A percentile compares a stretch with the other conserved stretches of the same genome.
Evolutionary conservation across 2,797 vertebrate species (phyloP).

Genomic region (Dicrostonyx torquatus): DNA sequence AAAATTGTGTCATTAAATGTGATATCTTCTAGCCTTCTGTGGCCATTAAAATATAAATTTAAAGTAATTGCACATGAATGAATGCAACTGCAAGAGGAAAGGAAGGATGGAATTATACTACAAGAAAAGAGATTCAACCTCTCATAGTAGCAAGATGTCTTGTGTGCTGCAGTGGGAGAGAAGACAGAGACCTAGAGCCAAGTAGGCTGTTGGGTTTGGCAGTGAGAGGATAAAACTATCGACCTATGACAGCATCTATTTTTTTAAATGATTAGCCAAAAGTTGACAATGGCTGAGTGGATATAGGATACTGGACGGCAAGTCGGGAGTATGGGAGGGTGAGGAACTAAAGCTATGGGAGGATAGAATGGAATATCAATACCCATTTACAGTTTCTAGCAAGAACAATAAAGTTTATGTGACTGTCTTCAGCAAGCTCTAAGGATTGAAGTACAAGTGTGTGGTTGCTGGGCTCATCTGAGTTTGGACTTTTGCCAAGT

Average conservation of each 20-base stretch:
- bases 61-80: neutral
- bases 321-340: neutral
- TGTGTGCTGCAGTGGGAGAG: neutral
- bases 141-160: neutral
- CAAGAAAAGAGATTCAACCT: neutral
- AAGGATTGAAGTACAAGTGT: neutral
- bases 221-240: neutral
- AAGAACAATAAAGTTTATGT: neutral
- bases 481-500: neutral
- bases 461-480: neutral
- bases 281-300: neutral
- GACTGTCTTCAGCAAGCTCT: neutral
- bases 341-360: neutral
- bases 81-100: neutral
- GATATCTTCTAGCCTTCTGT: neutral
- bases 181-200: neutral
- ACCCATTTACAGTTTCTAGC: neutral
- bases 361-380: neutral
- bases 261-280: neutral
- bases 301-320: neutral
- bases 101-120: neutral
- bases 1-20: neutral
- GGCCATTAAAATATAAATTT: neutral
- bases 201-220: neutral
- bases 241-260: neutral